Evolutionary conservation across 2,888 invertebrate species (phyloP).

Genomic region (Crossocerus cetratus): DNA sequence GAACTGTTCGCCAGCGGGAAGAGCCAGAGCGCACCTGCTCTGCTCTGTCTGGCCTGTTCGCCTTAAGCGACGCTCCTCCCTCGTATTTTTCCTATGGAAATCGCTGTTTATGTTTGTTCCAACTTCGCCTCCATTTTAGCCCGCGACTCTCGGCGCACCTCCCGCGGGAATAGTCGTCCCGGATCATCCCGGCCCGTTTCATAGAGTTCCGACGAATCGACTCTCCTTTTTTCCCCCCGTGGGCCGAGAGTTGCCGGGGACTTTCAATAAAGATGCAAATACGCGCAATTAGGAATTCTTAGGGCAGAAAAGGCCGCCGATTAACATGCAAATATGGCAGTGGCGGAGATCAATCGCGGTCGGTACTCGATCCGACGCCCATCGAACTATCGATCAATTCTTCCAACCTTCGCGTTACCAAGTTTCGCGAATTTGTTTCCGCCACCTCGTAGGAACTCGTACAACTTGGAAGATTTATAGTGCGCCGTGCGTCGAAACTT

Average conservation of each 20-base stretch:
- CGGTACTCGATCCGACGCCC: too few relatives aligned
- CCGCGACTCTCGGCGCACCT: not conserved
- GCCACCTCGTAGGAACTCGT: too few relatives aligned
- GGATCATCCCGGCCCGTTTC: too few relatives aligned
- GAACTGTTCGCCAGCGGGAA: not conserved
- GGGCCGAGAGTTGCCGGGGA: not conserved
- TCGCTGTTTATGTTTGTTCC: conserved; percentile 38
- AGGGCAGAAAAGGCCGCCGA: conserved; percentile 29
- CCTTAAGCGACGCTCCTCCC: conserved; percentile 12
- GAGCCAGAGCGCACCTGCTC: not conserved
- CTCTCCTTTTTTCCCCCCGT: not conserved
- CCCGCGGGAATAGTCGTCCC: too few relatives aligned
- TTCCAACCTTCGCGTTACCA: too few relatives aligned
- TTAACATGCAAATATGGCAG: conserved; percentile 38
- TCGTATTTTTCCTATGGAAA: conserved; percentile 41
- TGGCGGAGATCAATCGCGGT: too few relatives aligned
- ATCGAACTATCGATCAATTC: conserved; percentile 1
- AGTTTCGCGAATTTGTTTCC: too few relatives aligned
- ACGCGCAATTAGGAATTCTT: conserved; percentile 32
- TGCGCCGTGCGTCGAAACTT: too few relatives aligned
- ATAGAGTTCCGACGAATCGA: too few relatives aligned
- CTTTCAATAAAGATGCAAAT: conserved; percentile 45
- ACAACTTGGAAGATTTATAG: too few relatives aligned
- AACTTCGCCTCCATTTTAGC: conserved; percentile 24
- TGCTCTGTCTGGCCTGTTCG: conserved; percentile 5